Conservation (phyloP, 1,140 invertebrate species). For the Dermatophagoides farinae region DNA sequence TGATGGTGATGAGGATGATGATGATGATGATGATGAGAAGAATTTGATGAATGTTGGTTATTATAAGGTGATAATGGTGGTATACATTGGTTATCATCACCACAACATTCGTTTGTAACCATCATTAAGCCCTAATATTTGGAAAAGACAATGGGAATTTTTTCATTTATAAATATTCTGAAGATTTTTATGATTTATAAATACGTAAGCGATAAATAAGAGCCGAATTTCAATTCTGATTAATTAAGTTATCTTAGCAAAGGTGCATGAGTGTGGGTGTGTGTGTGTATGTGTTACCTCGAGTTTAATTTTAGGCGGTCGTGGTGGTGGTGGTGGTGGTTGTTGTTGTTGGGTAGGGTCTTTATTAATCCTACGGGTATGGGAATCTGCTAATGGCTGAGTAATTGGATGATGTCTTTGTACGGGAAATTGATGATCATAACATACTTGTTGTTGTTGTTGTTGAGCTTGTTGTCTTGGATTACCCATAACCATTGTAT, state of each 20-base stretch:
- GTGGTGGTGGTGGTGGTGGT: background rate
- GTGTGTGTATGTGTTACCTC: slow-evolving; percentile 16
- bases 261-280: background rate
- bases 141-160: background rate
- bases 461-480: slow-evolving; percentile 15
- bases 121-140: too few species aligned
- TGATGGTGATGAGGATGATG: too few species aligned
- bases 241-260: too few species aligned
- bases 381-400: background rate
- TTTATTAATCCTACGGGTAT: background rate
- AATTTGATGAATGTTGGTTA: too few species aligned
- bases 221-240: too few species aligned
- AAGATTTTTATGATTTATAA: background rate
- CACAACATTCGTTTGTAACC: too few species aligned
- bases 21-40: too few species aligned
- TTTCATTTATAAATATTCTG: background rate
- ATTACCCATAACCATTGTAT: slow-evolving; percentile 19
- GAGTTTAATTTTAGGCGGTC: slow-evolving; percentile 17
- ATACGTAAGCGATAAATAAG: too few species aligned
- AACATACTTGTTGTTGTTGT: slow-evolving; percentile 17
- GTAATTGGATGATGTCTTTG: background rate
- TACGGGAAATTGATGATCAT: background rate
- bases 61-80: too few species aligned
- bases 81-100: too few species aligned
- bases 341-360: slow-evolving; percentile 17